These are phyloP conservation scores for Eurytoma adleriae DNA, from an alignment of 2,888 invertebrate species.

Conservation along the genomic window DNA sequence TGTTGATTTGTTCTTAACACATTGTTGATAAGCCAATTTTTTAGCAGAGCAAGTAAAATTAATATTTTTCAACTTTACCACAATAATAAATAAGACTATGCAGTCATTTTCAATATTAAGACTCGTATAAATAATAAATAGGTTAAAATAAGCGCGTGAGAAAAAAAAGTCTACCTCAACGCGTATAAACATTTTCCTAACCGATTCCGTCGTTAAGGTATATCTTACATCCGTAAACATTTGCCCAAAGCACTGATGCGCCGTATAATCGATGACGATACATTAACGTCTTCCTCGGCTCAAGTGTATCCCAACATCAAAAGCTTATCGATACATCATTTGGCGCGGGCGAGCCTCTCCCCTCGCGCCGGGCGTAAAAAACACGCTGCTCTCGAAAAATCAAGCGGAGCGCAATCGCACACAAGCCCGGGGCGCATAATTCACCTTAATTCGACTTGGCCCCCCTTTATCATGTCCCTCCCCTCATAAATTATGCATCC, in stretches of 20 bases:
- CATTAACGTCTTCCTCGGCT: background rate
- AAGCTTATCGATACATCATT: background rate
- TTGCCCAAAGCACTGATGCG: background rate
- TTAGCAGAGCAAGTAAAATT: no score
- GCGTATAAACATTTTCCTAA: no score
- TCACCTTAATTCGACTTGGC: slow-evolving; percentile 16
- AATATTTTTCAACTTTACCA: no score
- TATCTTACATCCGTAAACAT: background rate
- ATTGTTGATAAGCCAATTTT: no score
- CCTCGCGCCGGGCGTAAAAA: background rate
- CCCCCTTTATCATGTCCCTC: background rate
- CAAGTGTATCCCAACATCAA: background rate
- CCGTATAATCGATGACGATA: background rate
- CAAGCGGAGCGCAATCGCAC: background rate
- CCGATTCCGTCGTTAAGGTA: background rate
- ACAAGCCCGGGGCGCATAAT: slow-evolving; percentile 11
- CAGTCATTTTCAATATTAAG: no score
- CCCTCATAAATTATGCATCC: slow-evolving; percentile 47
- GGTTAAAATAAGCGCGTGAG: no score
- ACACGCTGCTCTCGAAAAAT: background rate
- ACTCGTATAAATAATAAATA: no score
- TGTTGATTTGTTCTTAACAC: no score
- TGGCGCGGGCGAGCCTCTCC: background rate
- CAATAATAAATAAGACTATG: no score
- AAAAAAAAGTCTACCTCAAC: no score